These are phyloP conservation scores for Ischnus inquisitorius DNA, from an alignment of 2,888 invertebrate genomes.

Conservation along the genomic window DNA sequence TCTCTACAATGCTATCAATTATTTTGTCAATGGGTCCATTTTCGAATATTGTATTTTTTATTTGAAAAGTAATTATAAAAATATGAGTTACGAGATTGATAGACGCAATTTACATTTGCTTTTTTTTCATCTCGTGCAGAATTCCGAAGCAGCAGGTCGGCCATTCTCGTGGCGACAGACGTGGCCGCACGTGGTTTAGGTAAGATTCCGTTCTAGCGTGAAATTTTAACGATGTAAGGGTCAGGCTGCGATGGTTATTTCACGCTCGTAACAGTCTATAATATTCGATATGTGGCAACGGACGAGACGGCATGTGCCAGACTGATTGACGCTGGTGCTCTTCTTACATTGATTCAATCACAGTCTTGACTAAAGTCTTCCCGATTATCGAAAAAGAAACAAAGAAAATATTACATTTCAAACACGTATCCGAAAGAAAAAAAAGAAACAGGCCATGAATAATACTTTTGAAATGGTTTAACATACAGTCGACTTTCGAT, in stretches of 20 bases:
- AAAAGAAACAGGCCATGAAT: slow-evolving; percentile 1
- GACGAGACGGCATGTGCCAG: slow-evolving; percentile 85
- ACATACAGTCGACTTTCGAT: slow-evolving; percentile 24
- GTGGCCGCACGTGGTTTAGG: slow-evolving; percentile 89
- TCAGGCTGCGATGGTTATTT: slow-evolving; percentile 85
- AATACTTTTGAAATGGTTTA: slow-evolving; percentile 2
- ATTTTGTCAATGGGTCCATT: no score
- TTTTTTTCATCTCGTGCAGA: slow-evolving; percentile 77
- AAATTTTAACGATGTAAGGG: slow-evolving; percentile 83
- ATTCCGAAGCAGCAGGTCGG: slow-evolving; percentile 87
- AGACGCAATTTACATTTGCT: no score
- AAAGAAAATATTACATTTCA: neutral
- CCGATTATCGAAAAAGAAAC: slow-evolving; percentile 11
- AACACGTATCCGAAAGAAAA: neutral
- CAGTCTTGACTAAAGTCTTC: slow-evolving; percentile 34
- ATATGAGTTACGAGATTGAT: no score
- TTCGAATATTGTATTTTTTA: no score
- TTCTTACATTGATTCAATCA: slow-evolving; percentile 60
- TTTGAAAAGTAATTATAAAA: no score
- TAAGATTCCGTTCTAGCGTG: slow-evolving; percentile 81
- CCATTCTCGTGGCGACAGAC: slow-evolving; percentile 89
- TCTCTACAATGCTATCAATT: no score
- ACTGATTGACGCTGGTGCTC: slow-evolving; percentile 83
- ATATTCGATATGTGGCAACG: slow-evolving; percentile 83
- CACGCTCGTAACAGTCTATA: slow-evolving; percentile 78